Base-by-base conservation (phyloP, 2,797 vertebrate genomes). In the Premnoplex brunnescens region DNA sequence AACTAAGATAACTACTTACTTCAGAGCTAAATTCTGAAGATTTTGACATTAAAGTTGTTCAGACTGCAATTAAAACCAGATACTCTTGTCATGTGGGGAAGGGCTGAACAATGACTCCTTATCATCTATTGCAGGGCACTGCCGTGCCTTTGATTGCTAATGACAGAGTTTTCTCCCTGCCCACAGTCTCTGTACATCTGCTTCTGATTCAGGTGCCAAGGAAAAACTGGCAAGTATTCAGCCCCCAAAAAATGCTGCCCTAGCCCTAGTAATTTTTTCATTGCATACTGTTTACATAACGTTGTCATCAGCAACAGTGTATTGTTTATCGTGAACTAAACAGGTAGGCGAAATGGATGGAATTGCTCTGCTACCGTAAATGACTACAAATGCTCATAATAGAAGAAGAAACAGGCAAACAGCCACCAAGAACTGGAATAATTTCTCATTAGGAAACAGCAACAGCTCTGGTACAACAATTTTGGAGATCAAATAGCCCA, bases 151-250 rank as follows among this genome's bases (percentile, higher is more conserved):
- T 37, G 63, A n/a, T 8, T 63, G 77, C 59, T 85, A 51, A n/a
- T 14, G 49, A 60, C 26, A 48, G 48, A 85, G 41, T 44, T 91
- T 85, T 82, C 52, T 49, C 56, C 82, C 44, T 23, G 21, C 44
- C 52, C 68, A 89, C 66, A 72, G 0, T 51, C 58, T 88, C 67
- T 51, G 24, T 28, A 62, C 84, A 69, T 94, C 81, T 94, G 89
- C 58, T 89, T 88, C 75, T 62, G 58, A 84, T 90, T 95, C 91
- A 90, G 79, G 73, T 86, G 79, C 46, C 72, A 92, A 34, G 9
- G 43, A 12, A 69, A 88, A 75, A 52, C 0, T 69, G 44, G 89
- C 48, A 82, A 86, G 14, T n/a, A 46, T 67, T 63, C 69, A 84
- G 62, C 15, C 28, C 36, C 19, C 1, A 3, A 60, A 62, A 72